Conservation (phyloP, 2,888 invertebrate genomes). For the Diloba caeruleocephala region DNA sequence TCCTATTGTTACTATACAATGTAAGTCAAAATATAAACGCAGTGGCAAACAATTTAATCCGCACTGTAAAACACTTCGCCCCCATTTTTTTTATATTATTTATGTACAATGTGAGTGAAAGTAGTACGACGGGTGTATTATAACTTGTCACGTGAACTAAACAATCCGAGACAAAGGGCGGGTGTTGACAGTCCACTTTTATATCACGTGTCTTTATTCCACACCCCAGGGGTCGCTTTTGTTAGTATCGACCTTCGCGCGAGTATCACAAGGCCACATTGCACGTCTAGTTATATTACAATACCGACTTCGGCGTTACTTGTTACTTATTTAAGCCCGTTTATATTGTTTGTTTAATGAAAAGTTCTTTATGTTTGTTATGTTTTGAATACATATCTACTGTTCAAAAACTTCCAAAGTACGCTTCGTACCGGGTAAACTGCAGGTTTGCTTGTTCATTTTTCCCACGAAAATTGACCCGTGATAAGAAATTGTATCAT, state of each 20-base stretch:
- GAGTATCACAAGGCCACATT: constrained; percentile 3
- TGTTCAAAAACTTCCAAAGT: constrained; percentile 20
- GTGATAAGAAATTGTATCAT: constrained; percentile 1
- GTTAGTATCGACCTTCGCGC: constrained; percentile 11
- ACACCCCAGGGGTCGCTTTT: neutral
- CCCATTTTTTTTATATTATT: constrained; percentile 8
- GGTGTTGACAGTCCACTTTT: constrained; percentile 27
- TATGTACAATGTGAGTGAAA: constrained; percentile 21
- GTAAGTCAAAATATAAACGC: no score
- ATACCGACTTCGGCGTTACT: neutral
- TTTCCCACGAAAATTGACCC: constrained; percentile 14
- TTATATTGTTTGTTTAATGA: constrained; percentile 35
- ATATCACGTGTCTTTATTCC: constrained; percentile 13
- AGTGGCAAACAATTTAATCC: no score
- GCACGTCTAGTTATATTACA: constrained; percentile 3
- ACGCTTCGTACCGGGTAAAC: constrained; percentile 19
- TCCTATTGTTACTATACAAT: no score
- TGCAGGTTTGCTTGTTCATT: constrained; percentile 20
- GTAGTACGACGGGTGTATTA: constrained; percentile 12
- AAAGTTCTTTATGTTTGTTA: constrained; percentile 39
- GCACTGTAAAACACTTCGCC: neutral
- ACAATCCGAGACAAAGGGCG: constrained; percentile 22
- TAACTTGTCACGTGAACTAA: constrained; percentile 35
- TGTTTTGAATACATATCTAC: no score
- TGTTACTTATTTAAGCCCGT: constrained; percentile 38